Conservation (phyloP, 2,888 invertebrate genomes). For the Xestia rhomboidea region DNA sequence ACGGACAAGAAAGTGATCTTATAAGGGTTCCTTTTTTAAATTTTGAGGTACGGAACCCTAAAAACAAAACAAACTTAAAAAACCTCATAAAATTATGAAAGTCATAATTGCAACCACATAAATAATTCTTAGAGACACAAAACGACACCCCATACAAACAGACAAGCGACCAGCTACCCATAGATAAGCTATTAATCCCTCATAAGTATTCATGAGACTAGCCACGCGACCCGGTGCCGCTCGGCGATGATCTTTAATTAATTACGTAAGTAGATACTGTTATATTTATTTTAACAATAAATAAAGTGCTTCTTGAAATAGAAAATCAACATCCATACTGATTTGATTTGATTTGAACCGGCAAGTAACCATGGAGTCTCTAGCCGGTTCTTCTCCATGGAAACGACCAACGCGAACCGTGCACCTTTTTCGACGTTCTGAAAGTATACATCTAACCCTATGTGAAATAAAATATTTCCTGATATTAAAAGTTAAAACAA, state of each 20-base stretch:
- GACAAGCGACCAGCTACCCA: constrained; percentile 1
- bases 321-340: not conserved
- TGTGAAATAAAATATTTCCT: no score
- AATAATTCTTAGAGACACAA: constrained; percentile 21
- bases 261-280: not conserved
- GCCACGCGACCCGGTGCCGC: constrained; percentile 38
- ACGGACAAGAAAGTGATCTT: no score
- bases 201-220: constrained; percentile 44
- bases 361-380: no score
- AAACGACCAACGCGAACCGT: no score
- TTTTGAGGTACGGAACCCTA: no score
- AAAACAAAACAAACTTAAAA: not conserved
- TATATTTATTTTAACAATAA: not conserved
- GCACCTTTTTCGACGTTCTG: no score
- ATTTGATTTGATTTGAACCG: no score
- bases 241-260: constrained; percentile 40
- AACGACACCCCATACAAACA: constrained; percentile 30
- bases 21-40: no score
- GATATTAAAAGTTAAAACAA: no score
- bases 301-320: not conserved
- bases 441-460: no score
- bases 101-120: not conserved
- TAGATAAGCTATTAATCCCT: constrained; percentile 43
- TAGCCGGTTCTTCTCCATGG: no score
- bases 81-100: not conserved